Evolutionary conservation across 2,797 vertebrate genomes (phyloP), one percentile per base, ranked within the genome.

Genomic region (Kryptolebias ocellatus): DNA sequence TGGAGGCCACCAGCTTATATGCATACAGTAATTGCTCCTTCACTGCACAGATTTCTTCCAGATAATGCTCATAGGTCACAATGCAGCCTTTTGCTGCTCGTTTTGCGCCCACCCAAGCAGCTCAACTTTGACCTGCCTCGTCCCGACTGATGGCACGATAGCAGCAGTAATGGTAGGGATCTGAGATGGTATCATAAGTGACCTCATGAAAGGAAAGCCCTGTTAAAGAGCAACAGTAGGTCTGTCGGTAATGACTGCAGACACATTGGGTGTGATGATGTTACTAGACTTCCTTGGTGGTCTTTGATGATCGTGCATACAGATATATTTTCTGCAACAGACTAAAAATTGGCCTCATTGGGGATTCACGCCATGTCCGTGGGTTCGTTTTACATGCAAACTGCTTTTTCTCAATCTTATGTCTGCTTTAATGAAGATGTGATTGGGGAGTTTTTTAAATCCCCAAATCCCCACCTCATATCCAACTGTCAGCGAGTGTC

Each of bases 401-500:
- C 49, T 59, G 54, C 27, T 29, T 24, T 20, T 4, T 54, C 18
- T 49, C 24, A 34, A 0, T 42, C 18, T 17, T 49, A 45, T 5
- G 27, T 29, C 50, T 18, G 2, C 56, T 50, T 59, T 58, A 28
- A 59, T 50, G 63, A 61, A 20, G n/a, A 78, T 55, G 45, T 18
- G 52, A 74, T 37, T 49, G 61, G 56, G 70, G 60, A 45, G 6
- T 34, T 34, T 34, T 42, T 34, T 34, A 83, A 72, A 55, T 67
- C 67, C 71, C 75, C 29, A 78, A 68, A 78, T 70, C 72, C 74
- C 65, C 46, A 29, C 44, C 70, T 89, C 76, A 83, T 84, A 86
- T 79, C 78, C 78, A 87, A 75, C 85, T 90, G 83, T 87, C 84
- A 83, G 75, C 56, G 15, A 77, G 80, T 81, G 78, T 89, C 81